A percentile compares a stretch with the other conserved stretches of the same genome.
phyloP scores from a whole-genome alignment of 1,140 invertebrate genomes.

The Drosophila neocordata region DNA sequence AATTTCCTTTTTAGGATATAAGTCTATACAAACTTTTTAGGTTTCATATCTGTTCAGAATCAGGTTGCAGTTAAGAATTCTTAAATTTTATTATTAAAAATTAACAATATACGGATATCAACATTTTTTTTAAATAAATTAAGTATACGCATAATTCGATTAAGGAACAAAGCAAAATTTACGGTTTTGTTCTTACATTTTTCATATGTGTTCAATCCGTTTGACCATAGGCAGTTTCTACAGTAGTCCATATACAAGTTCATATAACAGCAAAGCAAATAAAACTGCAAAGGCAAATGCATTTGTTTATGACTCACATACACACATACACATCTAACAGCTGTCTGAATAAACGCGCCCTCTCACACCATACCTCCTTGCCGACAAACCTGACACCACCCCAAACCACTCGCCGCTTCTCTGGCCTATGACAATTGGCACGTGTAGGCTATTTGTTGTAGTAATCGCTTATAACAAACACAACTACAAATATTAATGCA shows the following conservation, averaged over 20 bases:
- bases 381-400: not conserved
- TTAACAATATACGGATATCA: no score
- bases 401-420: not conserved
- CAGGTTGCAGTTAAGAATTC: no score
- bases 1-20: no score
- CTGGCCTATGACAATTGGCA: constrained; percentile 49
- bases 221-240: not conserved
- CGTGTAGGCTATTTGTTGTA: constrained; percentile 76
- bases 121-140: no score
- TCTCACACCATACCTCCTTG: not conserved
- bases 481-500: constrained; percentile 33
- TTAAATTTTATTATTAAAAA: no score
- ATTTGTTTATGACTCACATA: constrained; percentile 60
- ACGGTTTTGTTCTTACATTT: no score
- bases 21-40: no score
- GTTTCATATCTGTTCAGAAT: no score
- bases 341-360: constrained; percentile 35
- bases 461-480: constrained; percentile 68
- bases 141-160: no score
- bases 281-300: constrained; percentile 50
- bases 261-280: constrained; percentile 1
- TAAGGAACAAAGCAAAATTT: no score
- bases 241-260: constrained; percentile 1
- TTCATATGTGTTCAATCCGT: no score
- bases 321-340: constrained; percentile 22